phyloP scores from a whole-genome alignment of 2,888 invertebrate species.

The Doris montereyensis region DNA sequence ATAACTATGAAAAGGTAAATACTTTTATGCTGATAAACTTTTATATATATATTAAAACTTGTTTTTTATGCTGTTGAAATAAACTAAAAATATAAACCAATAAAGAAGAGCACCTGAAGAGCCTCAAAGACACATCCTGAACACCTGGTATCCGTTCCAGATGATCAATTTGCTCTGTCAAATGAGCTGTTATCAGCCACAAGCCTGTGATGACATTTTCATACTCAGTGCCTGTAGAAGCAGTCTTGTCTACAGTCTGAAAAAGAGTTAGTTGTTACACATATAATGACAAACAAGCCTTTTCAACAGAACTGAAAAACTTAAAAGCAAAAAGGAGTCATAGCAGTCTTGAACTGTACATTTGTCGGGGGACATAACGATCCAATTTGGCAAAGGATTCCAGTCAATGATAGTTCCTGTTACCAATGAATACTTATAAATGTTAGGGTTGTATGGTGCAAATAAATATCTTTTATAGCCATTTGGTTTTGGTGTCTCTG shows the following conservation, averaged over 20 bases:
- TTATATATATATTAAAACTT: not conserved
- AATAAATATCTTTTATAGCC: too few species aligned
- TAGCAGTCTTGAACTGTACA: too few species aligned
- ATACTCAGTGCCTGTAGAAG: conserved; percentile 11
- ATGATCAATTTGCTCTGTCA: conserved; percentile 11
- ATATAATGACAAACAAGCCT: too few species aligned
- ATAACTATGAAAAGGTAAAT: too few species aligned
- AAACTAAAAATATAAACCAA: not conserved
- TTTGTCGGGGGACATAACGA: too few species aligned
- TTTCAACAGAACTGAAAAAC: too few species aligned
- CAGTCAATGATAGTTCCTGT: too few species aligned
- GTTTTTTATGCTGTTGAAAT: not conserved
- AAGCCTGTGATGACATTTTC: conserved; percentile 35
- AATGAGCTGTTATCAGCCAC: conserved; percentile 29
- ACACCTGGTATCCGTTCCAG: conserved; percentile 24
- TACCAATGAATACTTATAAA: too few species aligned
- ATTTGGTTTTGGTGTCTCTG: too few species aligned
- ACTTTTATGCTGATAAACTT: too few species aligned
- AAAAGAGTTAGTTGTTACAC: not conserved
- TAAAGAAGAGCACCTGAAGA: conserved; percentile 24
- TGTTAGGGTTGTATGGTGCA: too few species aligned
- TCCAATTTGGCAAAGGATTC: too few species aligned
- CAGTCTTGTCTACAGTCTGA: not conserved
- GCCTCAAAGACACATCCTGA: conserved; percentile 23
- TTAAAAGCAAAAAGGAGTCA: not conserved